Base-by-base conservation (phyloP, 2,797 vertebrate species). In the Hippoglossus hippoglossus region DNA sequence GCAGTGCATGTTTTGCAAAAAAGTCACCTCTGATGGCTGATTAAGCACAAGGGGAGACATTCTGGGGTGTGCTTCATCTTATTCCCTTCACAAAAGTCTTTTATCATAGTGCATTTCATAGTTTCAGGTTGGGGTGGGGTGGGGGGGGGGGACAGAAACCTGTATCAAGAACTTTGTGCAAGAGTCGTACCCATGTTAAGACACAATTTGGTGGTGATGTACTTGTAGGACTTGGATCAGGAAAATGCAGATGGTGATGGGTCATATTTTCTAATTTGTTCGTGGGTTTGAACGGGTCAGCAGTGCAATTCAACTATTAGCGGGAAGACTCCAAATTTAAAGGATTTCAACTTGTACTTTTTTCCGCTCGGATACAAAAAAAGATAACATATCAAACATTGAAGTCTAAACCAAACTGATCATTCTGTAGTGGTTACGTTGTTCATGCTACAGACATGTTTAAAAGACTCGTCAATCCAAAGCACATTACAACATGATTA, bases 171-270 rank as follows among this genome's bases (percentile, higher is more conserved):
- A 81, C 86, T 84, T 86, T 92, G 90, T 92, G 92, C 90, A 93
- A 91, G 85, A 94, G 85, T 91, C 71, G 84, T 85, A 88, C 82
- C 80, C 90, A 86, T 83, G 76, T 91, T 94, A 94, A 93, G 93
- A 94, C 92, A 93, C 93, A 91, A 90, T 91, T 91, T 93, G 93
- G 91, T 90, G 91, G 89, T 88, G 83, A 90, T 90, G 67, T 87
- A 85, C 70, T 74, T 80, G 18, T 46, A 75, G 75, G 70, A 89
- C 77, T 81, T 82, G 71, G 82, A 87, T 75, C 68, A 83, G 81
- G 85, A 83, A 15, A 85, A 87, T 78, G 84, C 63, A 82, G 67
- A 91, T 89, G 61, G 49, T 53, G n/a, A 89, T 82, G 79, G 11
- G 73, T 81, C 63, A 58, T 79, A 79, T 80, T 82, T 81, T 87